Conservation (phyloP, 1,140 invertebrate species). For the Drusus annulatus region DNA sequence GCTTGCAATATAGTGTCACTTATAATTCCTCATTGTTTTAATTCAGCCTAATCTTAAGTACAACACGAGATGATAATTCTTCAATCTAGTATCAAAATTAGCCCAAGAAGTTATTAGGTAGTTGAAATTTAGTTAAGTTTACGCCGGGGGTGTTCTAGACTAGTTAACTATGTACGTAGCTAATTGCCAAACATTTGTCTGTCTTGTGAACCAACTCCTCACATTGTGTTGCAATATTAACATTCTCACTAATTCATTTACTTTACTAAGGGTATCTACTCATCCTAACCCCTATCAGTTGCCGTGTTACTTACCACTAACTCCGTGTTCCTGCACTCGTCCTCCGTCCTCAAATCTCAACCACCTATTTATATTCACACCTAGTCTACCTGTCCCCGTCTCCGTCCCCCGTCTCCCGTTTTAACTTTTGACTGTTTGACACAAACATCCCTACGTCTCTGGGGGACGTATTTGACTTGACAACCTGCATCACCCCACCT, state of each 20-base stretch:
- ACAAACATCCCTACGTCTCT: too few species aligned
- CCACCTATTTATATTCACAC: too few species aligned
- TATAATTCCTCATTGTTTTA: slow-evolving; percentile 68
- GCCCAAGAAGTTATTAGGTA: slow-evolving; percentile 73
- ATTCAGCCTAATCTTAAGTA: slow-evolving; percentile 72
- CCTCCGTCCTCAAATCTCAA: not conserved
- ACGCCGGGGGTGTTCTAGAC: slow-evolving; percentile 71
- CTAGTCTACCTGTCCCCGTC: too few species aligned
- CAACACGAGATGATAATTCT: slow-evolving; percentile 72
- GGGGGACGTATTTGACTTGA: too few species aligned
- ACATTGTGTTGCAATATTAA: slow-evolving; percentile 65
- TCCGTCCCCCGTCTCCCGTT: too few species aligned
- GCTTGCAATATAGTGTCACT: slow-evolving; percentile 72
- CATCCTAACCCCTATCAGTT: slow-evolving; percentile 13
- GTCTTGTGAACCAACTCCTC: slow-evolving; percentile 63
- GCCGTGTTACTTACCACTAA: slow-evolving; percentile 5
- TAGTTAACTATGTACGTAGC: slow-evolving; percentile 61
- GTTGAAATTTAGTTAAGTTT: slow-evolving; percentile 71
- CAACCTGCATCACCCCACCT: too few species aligned
- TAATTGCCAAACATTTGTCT: slow-evolving; percentile 66
- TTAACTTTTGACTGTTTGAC: too few species aligned
- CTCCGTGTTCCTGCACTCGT: not conserved
- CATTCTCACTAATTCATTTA: slow-evolving; percentile 1
- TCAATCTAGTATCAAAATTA: slow-evolving; percentile 73
- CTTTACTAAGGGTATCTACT: slow-evolving; percentile 50